Evolutionary conservation across 2,113 vertebrate genomes (phyloP).

Genomic region (Condylura cristata): DNA sequence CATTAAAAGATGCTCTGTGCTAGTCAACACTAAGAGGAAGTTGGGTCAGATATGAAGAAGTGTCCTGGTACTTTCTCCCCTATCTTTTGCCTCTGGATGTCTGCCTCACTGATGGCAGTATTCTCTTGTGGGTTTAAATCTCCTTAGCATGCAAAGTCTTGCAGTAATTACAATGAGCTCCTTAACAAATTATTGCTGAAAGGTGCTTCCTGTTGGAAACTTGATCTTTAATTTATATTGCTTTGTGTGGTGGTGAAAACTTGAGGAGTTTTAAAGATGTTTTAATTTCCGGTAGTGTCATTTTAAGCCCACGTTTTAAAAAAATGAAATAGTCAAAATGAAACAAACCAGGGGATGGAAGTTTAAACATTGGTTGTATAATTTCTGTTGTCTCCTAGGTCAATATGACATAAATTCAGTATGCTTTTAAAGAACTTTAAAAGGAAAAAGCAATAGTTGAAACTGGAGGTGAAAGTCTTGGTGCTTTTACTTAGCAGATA

Average conservation of each 20-base stretch:
- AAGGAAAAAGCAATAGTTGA: slow-evolving; percentile 63
- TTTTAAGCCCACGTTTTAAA: slow-evolving; percentile 52
- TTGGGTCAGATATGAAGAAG: neutral
- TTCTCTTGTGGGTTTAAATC: neutral
- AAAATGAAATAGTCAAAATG: slow-evolving; percentile 50
- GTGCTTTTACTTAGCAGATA: slow-evolving; percentile 62
- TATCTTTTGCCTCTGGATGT: neutral
- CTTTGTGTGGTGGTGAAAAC: slow-evolving; percentile 37
- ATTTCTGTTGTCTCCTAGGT: slow-evolving; percentile 44
- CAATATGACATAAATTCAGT: slow-evolving; percentile 44
- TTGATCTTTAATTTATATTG: slow-evolving; percentile 62
- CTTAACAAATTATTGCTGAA: slow-evolving; percentile 48
- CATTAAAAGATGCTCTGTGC: neutral
- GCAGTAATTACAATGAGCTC: slow-evolving; percentile 27
- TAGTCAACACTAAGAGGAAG: slow-evolving; percentile 29
- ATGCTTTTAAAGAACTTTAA: slow-evolving; percentile 52
- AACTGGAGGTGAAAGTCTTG: slow-evolving; percentile 53
- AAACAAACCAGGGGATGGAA: slow-evolving; percentile 45
- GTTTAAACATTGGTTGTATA: slow-evolving; percentile 61
- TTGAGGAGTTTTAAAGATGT: slow-evolving; percentile 28
- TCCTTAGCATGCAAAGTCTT: slow-evolving; percentile 5
- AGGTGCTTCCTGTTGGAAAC: slow-evolving; percentile 2
- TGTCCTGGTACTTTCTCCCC: slow-evolving; percentile 1
- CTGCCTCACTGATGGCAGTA: neutral
- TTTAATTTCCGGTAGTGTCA: slow-evolving; percentile 46